These are phyloP conservation scores for Hydrotaea cyrtoneurina DNA, from an alignment of 2,888 invertebrate species.

Conservation along the genomic window DNA sequence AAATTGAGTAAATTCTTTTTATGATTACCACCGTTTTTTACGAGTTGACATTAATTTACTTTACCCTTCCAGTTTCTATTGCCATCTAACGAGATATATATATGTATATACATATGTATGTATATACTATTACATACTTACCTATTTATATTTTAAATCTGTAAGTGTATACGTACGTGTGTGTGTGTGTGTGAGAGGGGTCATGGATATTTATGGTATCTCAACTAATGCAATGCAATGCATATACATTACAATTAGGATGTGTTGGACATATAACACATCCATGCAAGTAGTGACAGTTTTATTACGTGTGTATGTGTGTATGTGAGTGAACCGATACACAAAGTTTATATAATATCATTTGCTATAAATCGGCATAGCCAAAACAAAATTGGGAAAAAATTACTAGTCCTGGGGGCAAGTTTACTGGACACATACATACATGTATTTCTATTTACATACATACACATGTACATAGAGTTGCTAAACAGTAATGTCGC, in stretches of 20 bases:
- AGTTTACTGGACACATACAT: neutral
- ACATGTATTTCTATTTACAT: neutral
- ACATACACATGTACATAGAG: conserved; percentile 42
- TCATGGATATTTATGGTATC: conserved; percentile 34
- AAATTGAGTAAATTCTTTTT: neutral
- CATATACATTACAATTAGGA: conserved; percentile 49
- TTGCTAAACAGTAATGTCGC: neutral
- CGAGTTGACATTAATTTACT: neutral
- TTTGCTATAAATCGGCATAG: neutral
- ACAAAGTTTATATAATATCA: neutral
- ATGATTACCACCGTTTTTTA: neutral
- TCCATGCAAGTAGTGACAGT: conserved; percentile 31
- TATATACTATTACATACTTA: no score
- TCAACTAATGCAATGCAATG: conserved; percentile 40
- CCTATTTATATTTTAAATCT: no score
- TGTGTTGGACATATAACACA: conserved; percentile 34
- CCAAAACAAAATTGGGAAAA: conserved; percentile 8
- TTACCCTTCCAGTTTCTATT: neutral
- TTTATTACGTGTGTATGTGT: conserved; percentile 17
- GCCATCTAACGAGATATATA: neutral
- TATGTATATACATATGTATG: neutral
- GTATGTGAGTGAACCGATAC: neutral
- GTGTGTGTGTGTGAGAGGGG: no score
- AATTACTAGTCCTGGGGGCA: neutral
- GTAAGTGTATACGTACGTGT: no score